Conservation (phyloP, 2,113 vertebrate genomes). For the Butorides virescens region DNA sequence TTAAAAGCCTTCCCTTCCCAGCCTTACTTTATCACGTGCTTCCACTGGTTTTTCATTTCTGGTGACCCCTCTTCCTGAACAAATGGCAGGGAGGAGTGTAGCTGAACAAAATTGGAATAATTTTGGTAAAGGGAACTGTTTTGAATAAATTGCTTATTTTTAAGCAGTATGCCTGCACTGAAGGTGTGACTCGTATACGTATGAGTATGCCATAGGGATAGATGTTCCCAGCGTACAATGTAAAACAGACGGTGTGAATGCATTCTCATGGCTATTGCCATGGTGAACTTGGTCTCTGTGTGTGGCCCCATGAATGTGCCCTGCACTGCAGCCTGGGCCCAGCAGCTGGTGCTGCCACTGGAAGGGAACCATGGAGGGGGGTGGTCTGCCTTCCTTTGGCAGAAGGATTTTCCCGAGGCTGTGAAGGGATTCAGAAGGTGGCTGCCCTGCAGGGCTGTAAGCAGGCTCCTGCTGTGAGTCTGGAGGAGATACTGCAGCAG, state of each 20-base stretch:
- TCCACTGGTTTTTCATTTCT: neutral
- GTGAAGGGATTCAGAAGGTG: neutral
- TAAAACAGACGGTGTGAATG: neutral
- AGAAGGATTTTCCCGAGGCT: neutral
- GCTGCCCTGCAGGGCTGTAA: neutral
- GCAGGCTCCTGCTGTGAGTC: neutral
- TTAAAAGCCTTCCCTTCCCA: neutral
- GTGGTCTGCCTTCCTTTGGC: neutral
- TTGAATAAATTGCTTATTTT: neutral
- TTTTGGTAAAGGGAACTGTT: neutral
- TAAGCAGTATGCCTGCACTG: neutral
- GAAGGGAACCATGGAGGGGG: neutral
- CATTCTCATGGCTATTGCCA: neutral
- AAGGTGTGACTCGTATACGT: rapidly evolving
- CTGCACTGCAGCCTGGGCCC: neutral
- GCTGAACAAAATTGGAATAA: neutral
- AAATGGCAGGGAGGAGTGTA: neutral
- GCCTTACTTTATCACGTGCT: neutral
- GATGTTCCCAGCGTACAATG: neutral
- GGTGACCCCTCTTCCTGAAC: neutral
- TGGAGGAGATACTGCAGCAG: neutral
- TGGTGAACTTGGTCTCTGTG: rapidly evolving
- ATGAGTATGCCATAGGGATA: rapidly evolving
- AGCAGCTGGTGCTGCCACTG: neutral
- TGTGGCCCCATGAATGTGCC: neutral